Conservation (phyloP, 2,888 invertebrate genomes). For the Lochmaea crataegi region DNA sequence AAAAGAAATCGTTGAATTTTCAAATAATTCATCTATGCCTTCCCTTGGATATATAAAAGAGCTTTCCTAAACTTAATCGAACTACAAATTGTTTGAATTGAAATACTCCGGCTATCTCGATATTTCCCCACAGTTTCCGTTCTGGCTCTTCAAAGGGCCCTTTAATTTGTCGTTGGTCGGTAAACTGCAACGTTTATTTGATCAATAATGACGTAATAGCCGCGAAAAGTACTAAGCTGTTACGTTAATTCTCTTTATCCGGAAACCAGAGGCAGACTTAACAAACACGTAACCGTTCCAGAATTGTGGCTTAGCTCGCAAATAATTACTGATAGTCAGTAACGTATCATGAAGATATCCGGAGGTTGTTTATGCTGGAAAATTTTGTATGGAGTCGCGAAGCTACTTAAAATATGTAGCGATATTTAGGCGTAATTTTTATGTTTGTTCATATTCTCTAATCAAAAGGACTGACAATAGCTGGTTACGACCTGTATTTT, state of each 20-base stretch:
- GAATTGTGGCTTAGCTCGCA: conserved; percentile 36
- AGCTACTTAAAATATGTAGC: no score
- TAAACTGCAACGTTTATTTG: conserved; percentile 35
- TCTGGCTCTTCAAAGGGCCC: conserved; percentile 14
- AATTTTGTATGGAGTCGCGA: no score
- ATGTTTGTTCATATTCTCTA: no score
- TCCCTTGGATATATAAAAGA: not conserved
- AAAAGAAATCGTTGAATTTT: not conserved
- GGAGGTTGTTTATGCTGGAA: no score
- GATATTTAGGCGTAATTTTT: no score
- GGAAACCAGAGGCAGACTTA: conserved; percentile 44
- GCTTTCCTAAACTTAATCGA: not conserved
- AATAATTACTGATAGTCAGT: conserved; percentile 30
- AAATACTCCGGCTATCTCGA: conserved; percentile 3
- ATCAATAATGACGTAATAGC: conserved; percentile 42
- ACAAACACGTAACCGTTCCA: conserved; percentile 45
- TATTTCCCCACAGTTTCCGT: conserved; percentile 8
- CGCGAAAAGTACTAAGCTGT: conserved; percentile 40
- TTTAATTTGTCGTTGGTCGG: conserved; percentile 18
- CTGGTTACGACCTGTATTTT: no score
- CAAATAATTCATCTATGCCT: not conserved
- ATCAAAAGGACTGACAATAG: no score
- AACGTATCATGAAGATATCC: conserved; percentile 1
- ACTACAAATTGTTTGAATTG: conserved; percentile 8
- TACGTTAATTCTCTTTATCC: conserved; percentile 46